Percentiles rank a stretch among this genome's conserved stretches.
Conservation (phyloP, 2,113 vertebrate species). For the Onychorhynchus coronatus region DNA sequence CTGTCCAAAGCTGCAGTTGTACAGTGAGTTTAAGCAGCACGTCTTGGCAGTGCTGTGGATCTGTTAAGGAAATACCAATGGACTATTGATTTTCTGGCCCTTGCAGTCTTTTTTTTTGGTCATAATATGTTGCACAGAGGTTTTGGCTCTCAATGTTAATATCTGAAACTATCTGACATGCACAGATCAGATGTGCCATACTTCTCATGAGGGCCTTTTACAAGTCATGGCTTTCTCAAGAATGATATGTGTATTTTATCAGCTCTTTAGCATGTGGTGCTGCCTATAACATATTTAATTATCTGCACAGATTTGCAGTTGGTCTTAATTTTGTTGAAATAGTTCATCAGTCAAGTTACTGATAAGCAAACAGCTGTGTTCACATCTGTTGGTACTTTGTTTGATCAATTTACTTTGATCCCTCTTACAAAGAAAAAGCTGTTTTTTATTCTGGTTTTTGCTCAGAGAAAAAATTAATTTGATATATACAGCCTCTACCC, state of each 20-base stretch:
- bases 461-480: neutral
- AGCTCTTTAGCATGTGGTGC: neutral
- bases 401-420: slow-evolving; percentile 33
- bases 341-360: slow-evolving; percentile 1
- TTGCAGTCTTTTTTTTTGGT: neutral
- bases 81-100: neutral
- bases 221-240: neutral
- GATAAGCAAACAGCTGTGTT: slow-evolving; percentile 1
- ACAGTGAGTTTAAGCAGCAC: neutral
- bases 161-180: neutral
- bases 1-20: neutral
- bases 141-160: neutral
- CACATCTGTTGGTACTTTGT: neutral
- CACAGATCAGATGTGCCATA: neutral
- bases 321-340: slow-evolving; percentile 4
- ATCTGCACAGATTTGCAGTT: neutral
- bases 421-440: neutral
- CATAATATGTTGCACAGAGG: neutral
- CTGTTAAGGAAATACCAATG: neutral
- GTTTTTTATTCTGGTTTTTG: neutral
- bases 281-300: neutral
- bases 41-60: neutral
- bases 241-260: neutral
- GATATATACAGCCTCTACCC: neutral
- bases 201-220: neutral